phyloP scores from a whole-genome alignment of 2,888 invertebrate genomes.

The Spodoptera picta region DNA sequence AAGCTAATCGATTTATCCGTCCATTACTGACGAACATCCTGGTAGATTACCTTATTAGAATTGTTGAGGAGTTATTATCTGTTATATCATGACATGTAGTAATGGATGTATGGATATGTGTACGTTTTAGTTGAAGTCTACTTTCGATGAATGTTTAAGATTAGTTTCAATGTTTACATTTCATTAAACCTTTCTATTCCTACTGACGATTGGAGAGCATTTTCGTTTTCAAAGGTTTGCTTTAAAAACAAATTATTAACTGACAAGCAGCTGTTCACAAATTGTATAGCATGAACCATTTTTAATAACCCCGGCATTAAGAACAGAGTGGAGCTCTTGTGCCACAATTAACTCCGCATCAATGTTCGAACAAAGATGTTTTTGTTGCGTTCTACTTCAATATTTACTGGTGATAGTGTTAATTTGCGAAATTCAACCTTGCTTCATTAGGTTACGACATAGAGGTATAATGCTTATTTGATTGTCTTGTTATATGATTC shows the following conservation, averaged over 20 bases:
- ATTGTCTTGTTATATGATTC: constrained; percentile 26
- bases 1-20: constrained; percentile 14
- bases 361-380: constrained; percentile 58
- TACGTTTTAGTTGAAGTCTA: too few relatives aligned
- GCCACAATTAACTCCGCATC: constrained; percentile 46
- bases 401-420: constrained; percentile 26
- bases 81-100: constrained; percentile 14
- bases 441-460: constrained; percentile 10
- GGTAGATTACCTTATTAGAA: constrained; percentile 9
- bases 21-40: constrained; percentile 24
- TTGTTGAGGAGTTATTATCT: constrained; percentile 11
- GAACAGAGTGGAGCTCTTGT: constrained; percentile 38
- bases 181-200: neutral
- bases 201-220: neutral
- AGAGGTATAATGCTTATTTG: constrained; percentile 7
- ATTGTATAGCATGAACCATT: constrained; percentile 38
- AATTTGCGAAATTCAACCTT: constrained; percentile 41
- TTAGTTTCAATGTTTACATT: neutral
- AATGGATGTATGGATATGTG: neutral
- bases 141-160: too few relatives aligned
- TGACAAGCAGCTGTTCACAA: constrained; percentile 38
- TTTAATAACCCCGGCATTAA: constrained; percentile 46
- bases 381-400: constrained; percentile 53
- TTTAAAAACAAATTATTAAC: constrained; percentile 13
- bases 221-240: constrained; percentile 1